Evolutionary conservation across 2,888 invertebrate species (phyloP).

Genomic region (Dioctria rufipes): DNA sequence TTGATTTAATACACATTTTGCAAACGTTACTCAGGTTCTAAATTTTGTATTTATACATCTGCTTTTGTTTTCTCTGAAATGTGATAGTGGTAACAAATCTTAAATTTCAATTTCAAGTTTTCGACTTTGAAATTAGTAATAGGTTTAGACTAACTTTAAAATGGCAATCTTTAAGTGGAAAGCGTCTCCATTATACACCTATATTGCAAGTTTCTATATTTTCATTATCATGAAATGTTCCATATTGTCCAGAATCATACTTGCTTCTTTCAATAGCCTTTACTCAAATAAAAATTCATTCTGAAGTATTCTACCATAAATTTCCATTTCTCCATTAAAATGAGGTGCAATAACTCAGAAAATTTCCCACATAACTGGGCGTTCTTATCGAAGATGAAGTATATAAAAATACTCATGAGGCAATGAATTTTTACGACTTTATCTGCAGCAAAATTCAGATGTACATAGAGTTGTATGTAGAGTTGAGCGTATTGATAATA

Average conservation of each 20-base stretch:
- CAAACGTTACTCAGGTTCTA: too few species aligned
- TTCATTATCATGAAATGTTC: background rate
- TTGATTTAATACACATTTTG: too few species aligned
- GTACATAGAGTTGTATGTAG: too few species aligned
- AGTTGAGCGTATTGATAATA: constrained; percentile 30
- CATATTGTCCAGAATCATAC: background rate
- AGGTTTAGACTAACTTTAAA: too few species aligned
- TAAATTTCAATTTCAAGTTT: too few species aligned
- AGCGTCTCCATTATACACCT: too few species aligned
- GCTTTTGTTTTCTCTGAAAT: too few species aligned
- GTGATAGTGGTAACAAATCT: too few species aligned
- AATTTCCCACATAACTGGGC: constrained; percentile 22
- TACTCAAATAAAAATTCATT: too few species aligned
- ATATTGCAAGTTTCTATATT: too few species aligned
- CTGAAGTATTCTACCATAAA: constrained; percentile 26
- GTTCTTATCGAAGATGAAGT: constrained; percentile 10
- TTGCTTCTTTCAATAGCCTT: background rate
- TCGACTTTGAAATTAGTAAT: too few species aligned
- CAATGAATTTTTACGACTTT: constrained; percentile 28
- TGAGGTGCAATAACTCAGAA: constrained; percentile 1
- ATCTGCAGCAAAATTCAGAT: background rate
- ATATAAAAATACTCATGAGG: background rate
- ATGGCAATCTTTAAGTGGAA: background rate
- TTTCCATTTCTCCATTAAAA: background rate
- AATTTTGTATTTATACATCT: too few species aligned